phyloP scores from a whole-genome alignment of 2,888 invertebrate genomes.

The Mythimna pallens region DNA sequence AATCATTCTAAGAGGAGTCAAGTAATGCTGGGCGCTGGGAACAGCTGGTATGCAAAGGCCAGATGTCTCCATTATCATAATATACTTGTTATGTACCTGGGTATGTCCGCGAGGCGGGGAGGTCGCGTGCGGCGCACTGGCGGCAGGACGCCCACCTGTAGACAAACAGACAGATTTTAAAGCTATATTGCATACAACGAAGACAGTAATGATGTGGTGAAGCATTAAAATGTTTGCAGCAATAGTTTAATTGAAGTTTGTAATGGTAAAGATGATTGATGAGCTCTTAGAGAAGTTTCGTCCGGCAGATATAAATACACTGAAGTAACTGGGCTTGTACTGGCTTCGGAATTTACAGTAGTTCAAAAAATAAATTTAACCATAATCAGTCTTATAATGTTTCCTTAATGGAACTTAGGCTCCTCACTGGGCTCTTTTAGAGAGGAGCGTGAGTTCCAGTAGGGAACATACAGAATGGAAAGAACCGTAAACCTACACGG shows the following conservation, averaged over 20 bases:
- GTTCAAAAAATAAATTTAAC: too few relatives aligned
- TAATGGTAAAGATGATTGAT: neutral
- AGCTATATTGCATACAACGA: neutral
- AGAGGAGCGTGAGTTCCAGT: too few relatives aligned
- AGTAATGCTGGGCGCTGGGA: neutral
- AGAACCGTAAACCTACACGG: too few relatives aligned
- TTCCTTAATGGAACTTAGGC: too few relatives aligned
- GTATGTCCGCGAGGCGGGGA: slow-evolving; percentile 86
- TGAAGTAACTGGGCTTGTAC: too few relatives aligned
- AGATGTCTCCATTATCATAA: neutral
- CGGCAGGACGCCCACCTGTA: slow-evolving; percentile 83
- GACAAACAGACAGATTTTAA: slow-evolving; percentile 43
- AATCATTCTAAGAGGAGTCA: neutral
- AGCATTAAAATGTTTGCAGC: too few relatives aligned
- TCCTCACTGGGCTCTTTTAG: too few relatives aligned
- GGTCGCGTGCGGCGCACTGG: slow-evolving; percentile 79
- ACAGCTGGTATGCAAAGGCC: neutral
- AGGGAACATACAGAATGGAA: too few relatives aligned
- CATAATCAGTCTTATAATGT: too few relatives aligned
- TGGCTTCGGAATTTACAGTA: too few relatives aligned
- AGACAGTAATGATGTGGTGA: neutral
- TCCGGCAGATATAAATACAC: too few relatives aligned
- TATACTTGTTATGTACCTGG: slow-evolving; percentile 73
- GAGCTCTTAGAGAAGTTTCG: too few relatives aligned
- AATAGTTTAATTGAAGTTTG: neutral